A percentile compares a stretch with the other conserved stretches of the same genome.
Conservation (phyloP, 2,888 invertebrate genomes). For the Salticus scenicus region DNA sequence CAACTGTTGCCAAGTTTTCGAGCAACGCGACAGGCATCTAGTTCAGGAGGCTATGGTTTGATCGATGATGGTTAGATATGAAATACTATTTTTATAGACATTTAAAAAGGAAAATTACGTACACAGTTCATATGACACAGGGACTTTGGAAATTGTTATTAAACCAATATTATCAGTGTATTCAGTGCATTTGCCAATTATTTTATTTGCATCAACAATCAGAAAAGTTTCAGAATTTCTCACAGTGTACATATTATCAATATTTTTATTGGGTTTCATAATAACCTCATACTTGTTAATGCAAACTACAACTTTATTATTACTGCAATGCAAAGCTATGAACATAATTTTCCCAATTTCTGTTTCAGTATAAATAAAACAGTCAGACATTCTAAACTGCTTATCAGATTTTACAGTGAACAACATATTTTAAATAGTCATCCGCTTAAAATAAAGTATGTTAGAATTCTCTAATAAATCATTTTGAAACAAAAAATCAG, state of each 20-base stretch:
- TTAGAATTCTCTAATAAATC: too few species aligned
- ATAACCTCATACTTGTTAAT: background rate
- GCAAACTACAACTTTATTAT: background rate
- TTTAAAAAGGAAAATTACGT: background rate
- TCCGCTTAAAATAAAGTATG: too few species aligned
- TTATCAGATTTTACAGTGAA: background rate
- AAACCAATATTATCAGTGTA: background rate
- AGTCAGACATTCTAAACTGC: background rate
- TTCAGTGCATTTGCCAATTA: background rate
- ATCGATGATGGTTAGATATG: too few species aligned
- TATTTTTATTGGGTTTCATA: background rate
- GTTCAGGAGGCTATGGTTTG: too few species aligned
- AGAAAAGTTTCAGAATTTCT: background rate
- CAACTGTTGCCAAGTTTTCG: too few species aligned
- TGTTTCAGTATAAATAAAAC: too few species aligned
- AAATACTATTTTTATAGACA: too few species aligned
- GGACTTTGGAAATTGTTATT: background rate
- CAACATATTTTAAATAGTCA: too few species aligned
- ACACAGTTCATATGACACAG: background rate
- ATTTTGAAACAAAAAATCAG: too few species aligned
- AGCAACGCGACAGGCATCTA: too few species aligned
- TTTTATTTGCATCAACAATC: background rate
- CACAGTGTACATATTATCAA: background rate
- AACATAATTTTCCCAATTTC: too few species aligned
- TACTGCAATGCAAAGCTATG: too few species aligned